Percentiles rank a stretch among this genome's conserved stretches.
Conservation (phyloP, 92 coral and sea anemone genomes). For the Epizoanthus rinbou region DNA sequence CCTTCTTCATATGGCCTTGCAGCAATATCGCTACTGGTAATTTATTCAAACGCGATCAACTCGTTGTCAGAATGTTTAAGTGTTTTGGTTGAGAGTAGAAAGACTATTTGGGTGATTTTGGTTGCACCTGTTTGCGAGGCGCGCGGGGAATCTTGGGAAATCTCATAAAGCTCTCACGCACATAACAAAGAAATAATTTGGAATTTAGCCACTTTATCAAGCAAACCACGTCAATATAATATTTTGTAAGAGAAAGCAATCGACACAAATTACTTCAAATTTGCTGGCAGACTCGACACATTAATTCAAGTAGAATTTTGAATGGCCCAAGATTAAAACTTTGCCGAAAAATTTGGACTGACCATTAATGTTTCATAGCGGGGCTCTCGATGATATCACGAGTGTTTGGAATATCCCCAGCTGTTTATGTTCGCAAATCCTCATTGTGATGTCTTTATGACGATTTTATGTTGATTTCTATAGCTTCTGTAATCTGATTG, state of each 20-base stretch:
- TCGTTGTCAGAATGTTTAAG: conserved; percentile 24
- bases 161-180: conserved; percentile 21
- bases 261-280: not conserved
- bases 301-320: not conserved
- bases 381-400: not conserved
- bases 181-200: conserved; percentile 1
- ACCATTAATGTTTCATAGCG: conserved; percentile 34
- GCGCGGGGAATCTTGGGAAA: conserved; percentile 54
- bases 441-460: conserved; percentile 20
- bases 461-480: not conserved
- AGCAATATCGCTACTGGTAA: not conserved
- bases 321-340: conserved; percentile 10
- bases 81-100: conserved; percentile 45
- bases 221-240: not conserved
- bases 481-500: conserved; percentile 1
- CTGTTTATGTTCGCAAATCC: conserved; percentile 28
- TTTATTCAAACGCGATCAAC: conserved; percentile 43
- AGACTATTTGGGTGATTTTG: not conserved
- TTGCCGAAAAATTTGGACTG: conserved; percentile 12
- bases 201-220: conserved; percentile 1
- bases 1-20: conserved; percentile 36
- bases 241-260: not conserved
- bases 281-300: not conserved
- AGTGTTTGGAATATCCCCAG: conserved; percentile 21
- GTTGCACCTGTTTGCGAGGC: conserved; percentile 51